Base-by-base conservation (phyloP, 2,113 vertebrate genomes). In the Sylvietta virens region DNA sequence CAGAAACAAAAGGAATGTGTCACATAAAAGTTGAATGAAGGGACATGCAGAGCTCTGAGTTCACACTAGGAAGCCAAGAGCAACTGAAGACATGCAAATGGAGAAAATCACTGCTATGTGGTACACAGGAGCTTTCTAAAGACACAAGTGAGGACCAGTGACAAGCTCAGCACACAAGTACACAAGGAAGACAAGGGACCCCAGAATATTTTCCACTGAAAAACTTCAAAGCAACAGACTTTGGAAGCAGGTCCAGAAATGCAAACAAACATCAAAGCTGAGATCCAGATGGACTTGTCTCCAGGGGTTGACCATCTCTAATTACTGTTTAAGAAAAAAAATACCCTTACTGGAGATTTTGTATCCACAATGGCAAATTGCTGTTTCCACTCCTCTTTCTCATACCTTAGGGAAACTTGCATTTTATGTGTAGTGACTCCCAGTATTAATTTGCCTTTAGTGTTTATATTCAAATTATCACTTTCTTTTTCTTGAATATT, bases 1-100 rank as follows among this genome's bases (percentile, higher is more conserved):
- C 97, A 97, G 97, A 97, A 97, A 97, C 94, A 97, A 97, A 96
- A 97, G 82, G 97, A 97, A 97, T 86, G 95, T 42, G 21, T 97
- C 97, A 96, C 96, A 61, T 67, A 92, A 80, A 97, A 87, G 62
- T 92, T 90, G 92, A 97, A 94, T 86, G 96, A 97, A 93, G 82
- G 81, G 47, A 95, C 95, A 96, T 97, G 97, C 92, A 97, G 94
- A 96, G 73, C 79, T 95, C 85, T 76, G 94, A 76, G 86, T 26
- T 65, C 85, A 81, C 83, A 53, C 72, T 19, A 53, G 81, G 74
- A 94, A 94, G 94, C 95, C 96, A 97, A 95, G 61, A 50, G 92
- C 93, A 95, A 91, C 4, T 88, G 95, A 94, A 37, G 70, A 35
- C 57, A 97, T 97, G 98, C 98, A 97, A 89, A 94, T 8, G 83